Evolutionary conservation across 2,888 invertebrate genomes (phyloP), one percentile per base, ranked within the genome.

Genomic region (Trichopoda pennipes): DNA sequence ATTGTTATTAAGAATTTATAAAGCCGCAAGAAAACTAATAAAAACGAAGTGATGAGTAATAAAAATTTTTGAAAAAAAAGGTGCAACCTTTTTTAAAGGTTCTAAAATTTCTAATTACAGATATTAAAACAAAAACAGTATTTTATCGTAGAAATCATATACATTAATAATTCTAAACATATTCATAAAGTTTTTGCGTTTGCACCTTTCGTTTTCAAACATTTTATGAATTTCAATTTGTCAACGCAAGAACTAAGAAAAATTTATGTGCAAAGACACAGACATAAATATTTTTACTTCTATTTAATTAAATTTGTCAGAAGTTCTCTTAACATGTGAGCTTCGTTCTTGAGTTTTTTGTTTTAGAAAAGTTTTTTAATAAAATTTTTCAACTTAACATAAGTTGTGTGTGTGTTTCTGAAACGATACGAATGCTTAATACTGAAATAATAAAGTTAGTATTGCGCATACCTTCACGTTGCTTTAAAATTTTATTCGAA

Each of bases 381-480:
- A 32, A 35, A 73, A 73, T 47, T 73, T 63, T n/a, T 44, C 21
- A 61, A 61, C 61, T 53, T 21, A 42, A 51, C 53, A 72, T 32
- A 44, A 3, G 42, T 44, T 44, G 16, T 44, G 42, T 44, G 16
- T 44, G 42, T 2, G 14, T n/a, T 16, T 44, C 14, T 44, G 42
- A 1, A n/a, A 44, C 14, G 6, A 44, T n/a, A 44, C 42, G 42
- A 14, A 44, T 16, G 7, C 42, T 12, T 42, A 12, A 16, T 4
- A 42, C 28, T 44, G 16, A 44, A 44, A 1, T 44, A 14, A 44
- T 16, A n/a, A 44, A 44, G 16, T n/a, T 44, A 14, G 3, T 12
- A 38, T 38, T 12, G 3, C 38, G 10, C 38, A 38, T 38, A 38
- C 38, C 38, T 38, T 38, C 38, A 12, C 12, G 12, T 38, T 38